Conservation (phyloP, 2,888 invertebrate genomes). For the Drosophila affinis region DNA sequence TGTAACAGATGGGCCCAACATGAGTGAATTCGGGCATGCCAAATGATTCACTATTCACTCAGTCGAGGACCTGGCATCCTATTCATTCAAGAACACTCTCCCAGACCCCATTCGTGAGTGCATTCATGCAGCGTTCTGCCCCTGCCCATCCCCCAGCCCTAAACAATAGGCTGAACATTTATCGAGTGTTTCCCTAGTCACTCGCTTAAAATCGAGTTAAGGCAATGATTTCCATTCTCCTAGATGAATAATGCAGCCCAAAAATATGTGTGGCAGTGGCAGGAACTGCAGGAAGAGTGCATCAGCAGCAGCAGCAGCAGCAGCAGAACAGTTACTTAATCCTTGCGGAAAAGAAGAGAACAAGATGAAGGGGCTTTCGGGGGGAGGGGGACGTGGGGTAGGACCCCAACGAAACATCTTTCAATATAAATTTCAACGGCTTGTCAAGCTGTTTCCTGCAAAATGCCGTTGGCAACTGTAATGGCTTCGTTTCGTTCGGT, state of each 20-base stretch:
- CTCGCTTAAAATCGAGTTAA: neutral
- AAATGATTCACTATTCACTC: too few relatives aligned
- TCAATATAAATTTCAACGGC: conserved; percentile 80
- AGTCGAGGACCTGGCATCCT: too few relatives aligned
- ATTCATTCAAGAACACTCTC: too few relatives aligned
- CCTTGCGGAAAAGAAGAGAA: neutral
- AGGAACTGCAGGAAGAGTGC: neutral
- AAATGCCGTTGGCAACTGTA: conserved; percentile 52
- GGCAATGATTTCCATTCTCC: neutral
- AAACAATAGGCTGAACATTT: neutral
- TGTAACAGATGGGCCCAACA: too few relatives aligned
- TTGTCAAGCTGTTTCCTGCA: conserved; percentile 74
- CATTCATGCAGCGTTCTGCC: neutral
- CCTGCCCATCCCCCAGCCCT: too few relatives aligned
- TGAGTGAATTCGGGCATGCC: too few relatives aligned
- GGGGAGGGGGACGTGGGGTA: neutral
- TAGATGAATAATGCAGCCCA: neutral
- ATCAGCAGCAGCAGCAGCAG: neutral
- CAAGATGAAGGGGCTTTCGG: neutral
- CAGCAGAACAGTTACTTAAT: neutral
- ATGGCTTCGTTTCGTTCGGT: conserved; percentile 35
- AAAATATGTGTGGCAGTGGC: neutral
- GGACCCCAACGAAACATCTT: conserved; percentile 62
- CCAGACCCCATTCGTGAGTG: neutral
- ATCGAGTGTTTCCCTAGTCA: neutral